These are phyloP conservation scores for Damaliscus lunatus DNA, from an alignment of 2,113 vertebrate genomes.

Conservation along the genomic window DNA sequence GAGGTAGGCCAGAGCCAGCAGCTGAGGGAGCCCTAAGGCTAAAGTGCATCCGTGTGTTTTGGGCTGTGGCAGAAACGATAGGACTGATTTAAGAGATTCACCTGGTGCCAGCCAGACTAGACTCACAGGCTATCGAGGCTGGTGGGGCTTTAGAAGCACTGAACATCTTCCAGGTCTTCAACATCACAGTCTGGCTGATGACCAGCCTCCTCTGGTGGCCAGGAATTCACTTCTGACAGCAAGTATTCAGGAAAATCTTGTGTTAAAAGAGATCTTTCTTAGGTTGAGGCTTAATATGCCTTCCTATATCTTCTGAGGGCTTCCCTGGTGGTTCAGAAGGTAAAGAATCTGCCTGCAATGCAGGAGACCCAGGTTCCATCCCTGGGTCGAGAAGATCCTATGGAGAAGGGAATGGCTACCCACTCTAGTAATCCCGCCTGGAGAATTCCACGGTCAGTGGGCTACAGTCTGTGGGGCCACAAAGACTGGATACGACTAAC, in stretches of 20 bases:
- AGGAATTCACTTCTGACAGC: not conserved
- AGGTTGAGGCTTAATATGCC: not conserved
- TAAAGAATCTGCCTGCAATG: not conserved
- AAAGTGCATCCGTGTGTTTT: accelerated
- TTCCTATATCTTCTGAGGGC: not conserved
- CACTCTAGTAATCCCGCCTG: not conserved
- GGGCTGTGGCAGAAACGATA: not conserved
- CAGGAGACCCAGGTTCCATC: not conserved
- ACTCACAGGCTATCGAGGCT: not conserved
- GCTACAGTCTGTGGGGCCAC: not conserved
- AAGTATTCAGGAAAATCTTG: not conserved
- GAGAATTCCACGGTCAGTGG: not conserved
- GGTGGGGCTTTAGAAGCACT: not conserved
- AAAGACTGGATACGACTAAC: not conserved
- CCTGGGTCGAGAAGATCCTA: not conserved
- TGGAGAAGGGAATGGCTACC: not conserved
- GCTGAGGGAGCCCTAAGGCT: not conserved
- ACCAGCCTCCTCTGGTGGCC: not conserved
- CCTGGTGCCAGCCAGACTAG: not conserved
- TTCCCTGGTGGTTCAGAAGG: not conserved
- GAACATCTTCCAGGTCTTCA: not conserved
- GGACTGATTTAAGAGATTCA: not conserved
- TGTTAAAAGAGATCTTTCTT: not conserved
- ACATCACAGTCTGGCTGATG: not conserved
- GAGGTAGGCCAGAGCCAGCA: not conserved